phyloP scores from a whole-genome alignment of 2,113 vertebrate species.

The Taurulus bubalis region DNA sequence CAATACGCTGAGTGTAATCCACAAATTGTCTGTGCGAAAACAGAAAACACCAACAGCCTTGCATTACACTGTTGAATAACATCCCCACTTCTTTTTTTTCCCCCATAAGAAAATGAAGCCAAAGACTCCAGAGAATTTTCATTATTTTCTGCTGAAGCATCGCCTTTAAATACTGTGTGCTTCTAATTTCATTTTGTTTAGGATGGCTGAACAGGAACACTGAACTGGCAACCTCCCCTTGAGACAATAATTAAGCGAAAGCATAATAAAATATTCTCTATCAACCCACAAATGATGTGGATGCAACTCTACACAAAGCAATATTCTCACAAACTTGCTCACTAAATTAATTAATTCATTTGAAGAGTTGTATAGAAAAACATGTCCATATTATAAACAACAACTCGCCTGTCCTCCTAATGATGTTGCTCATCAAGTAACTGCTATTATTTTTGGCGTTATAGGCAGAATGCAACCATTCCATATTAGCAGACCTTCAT shows the following conservation, averaged over 20 bases:
- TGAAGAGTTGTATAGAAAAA: constrained; percentile 12
- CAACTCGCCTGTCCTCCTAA: not conserved
- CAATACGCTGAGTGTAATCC: constrained; percentile 1
- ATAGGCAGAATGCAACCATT: not conserved
- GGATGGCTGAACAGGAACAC: constrained; percentile 71
- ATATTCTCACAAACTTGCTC: constrained; percentile 13
- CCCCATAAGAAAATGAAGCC: constrained; percentile 45
- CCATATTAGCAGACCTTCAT: not conserved
- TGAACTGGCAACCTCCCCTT: constrained; percentile 54
- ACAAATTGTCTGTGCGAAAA: constrained; percentile 12
- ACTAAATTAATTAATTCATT: not conserved
- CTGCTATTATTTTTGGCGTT: constrained; percentile 23
- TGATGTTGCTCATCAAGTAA: constrained; percentile 5
- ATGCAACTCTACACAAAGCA: constrained; percentile 2
- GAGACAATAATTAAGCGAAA: constrained; percentile 66
- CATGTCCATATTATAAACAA: not conserved
- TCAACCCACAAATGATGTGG: constrained; percentile 42
- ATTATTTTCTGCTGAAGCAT: constrained; percentile 61
- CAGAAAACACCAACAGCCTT: not conserved
- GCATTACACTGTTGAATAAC: constrained; percentile 8
- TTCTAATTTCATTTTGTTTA: constrained; percentile 73
- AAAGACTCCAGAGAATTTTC: constrained; percentile 53
- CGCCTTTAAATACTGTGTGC: constrained; percentile 58
- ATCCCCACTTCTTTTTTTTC: constrained; percentile 9
- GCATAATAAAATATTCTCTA: constrained; percentile 57